Evolutionary conservation across 1,140 invertebrate genomes (phyloP), one percentile per base, ranked within the genome.

Genomic region (Philotrypesis tridentata): DNA sequence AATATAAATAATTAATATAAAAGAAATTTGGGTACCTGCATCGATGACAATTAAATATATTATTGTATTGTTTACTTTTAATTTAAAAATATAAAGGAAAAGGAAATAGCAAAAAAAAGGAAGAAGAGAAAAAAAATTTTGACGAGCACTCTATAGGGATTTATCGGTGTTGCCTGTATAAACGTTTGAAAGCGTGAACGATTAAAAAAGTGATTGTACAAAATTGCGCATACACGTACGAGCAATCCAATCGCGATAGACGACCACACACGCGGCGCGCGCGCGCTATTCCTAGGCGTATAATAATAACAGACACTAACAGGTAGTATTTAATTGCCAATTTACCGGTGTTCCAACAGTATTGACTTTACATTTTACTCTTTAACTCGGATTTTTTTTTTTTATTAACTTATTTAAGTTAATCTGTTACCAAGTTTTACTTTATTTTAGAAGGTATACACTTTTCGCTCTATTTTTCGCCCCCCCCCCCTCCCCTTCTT

Each of bases 271-370:
- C 60, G 27, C 43, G 0, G 31, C 23, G 71, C n/a, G 70, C 2
- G 14, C 29, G 55, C 37, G 71, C 60, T 70, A 67, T 74, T 43
- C 3, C 71, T 72, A 79, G 70, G 7, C 9, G 37, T 70, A n/a
- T n/a, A n/a, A n/a, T n/a, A 63, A 63, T 61, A 31, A 33, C 37
- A 65, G 61, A 74, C n/a, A 75, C 21, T 81, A 81, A 75, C 43
- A 81, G 71, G 61, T 81, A 81, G 40, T 75, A 68, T 75, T 68
- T 75, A 37, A 75, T 81, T 81, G 72, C 72, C 72, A 75, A 75
- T 81, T 81, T 75, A 81, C 63, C 63, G 40, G 79, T 81, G 72
- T 75, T 81, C 72, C 72, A 81, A 75, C 72, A 75, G 79, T 81
- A 81, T 81, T 81, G 72, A 81, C 11, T 40, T 60, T 74, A 55